phyloP scores from a whole-genome alignment of 2,113 vertebrate species.

The Ceyx melanurus region DNA sequence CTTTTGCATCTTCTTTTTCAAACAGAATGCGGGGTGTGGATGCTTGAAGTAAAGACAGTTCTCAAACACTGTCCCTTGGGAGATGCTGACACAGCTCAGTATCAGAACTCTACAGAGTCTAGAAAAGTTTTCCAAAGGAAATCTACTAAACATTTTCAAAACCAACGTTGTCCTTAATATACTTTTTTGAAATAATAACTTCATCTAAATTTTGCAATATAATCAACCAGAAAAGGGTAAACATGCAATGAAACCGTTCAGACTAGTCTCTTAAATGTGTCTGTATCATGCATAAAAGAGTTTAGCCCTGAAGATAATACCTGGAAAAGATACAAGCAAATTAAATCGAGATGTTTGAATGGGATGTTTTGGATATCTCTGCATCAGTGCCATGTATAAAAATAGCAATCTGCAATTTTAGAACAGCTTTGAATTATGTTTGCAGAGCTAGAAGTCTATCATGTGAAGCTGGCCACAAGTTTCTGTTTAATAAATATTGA shows the following conservation, averaged over 20 bases:
- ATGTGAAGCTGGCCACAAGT: background rate
- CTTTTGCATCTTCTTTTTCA: background rate
- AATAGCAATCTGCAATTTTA: background rate
- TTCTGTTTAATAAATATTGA: conserved; percentile 22
- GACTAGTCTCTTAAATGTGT: background rate
- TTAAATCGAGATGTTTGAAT: background rate
- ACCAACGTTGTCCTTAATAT: background rate
- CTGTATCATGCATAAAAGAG: background rate
- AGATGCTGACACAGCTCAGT: background rate
- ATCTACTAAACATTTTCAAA: background rate
- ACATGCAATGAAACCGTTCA: background rate
- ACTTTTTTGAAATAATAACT: background rate
- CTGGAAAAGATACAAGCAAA: background rate
- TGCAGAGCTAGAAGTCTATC: background rate
- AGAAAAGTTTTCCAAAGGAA: background rate
- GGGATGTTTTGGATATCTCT: background rate
- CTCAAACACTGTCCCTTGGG: background rate
- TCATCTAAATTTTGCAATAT: background rate
- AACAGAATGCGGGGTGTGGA: background rate
- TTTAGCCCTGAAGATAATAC: background rate
- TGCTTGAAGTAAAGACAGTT: background rate
- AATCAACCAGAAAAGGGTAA: background rate
- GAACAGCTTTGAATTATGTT: background rate
- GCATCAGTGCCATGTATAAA: background rate
- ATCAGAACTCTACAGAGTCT: background rate